Evolutionary conservation across 2,888 invertebrate species (phyloP), one percentile per base, ranked within the genome.

Genomic region (Scotopteryx bipunctaria): DNA sequence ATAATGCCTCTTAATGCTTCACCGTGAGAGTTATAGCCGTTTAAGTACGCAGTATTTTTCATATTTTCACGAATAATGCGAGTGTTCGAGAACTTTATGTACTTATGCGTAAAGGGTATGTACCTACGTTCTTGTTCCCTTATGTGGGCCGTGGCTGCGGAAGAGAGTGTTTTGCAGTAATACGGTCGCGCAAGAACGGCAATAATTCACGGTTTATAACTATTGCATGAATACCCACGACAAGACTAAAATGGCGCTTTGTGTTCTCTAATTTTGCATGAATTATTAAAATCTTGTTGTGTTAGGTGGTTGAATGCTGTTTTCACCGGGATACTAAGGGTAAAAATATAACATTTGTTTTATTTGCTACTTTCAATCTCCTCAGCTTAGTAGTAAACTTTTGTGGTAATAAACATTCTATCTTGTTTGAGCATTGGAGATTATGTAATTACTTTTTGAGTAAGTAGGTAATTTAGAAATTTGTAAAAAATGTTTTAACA

Each of bases 1-100:
- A 81, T 85, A 86, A 86, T 83, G 74, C 76, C 73, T 82, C 80
- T 83, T 86, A 86, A 87, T 86, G 81, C 78, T 68, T 78, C 74
- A 70, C 79, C 66, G 61, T 57, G 73, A 78, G 82, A 86, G 83
- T 83, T 82, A 84, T 81, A 61, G 79, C 76, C 68, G 70, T 76
- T 74, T 76, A 81, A 81, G 77, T 77, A 73, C 73, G 73, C 69
- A 71, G 76, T 81, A 78, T 85, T 85, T 86, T 82, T 86, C 84
- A 86, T 86, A 82, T 83, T 81, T 84, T 83, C 78, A 71, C 81
- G 71, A 83, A 84, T 83, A 84, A 78, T 78, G 71, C 71, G 72
- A 68, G 69, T 67, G 69, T 74, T 76, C 67, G 71, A 66, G 71
- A 67, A 64, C 53, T 64, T 61, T 59, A 55, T 63, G 61, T 59